Base-by-base conservation (phyloP, 2,797 vertebrate species). In the Ficedula albicollis region DNA sequence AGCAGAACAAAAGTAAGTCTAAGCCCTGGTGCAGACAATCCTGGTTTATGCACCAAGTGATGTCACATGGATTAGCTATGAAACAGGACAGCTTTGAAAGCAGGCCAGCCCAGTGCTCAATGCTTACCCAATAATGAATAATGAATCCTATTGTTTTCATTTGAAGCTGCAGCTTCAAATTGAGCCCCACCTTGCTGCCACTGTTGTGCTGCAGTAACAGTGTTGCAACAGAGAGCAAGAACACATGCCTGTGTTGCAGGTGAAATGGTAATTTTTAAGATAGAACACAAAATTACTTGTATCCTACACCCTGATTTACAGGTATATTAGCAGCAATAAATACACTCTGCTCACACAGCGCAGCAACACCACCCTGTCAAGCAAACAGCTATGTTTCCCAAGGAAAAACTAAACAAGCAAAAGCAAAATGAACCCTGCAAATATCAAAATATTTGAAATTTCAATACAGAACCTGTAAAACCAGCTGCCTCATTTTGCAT, bases 171-270 rank as follows among this genome's bases (percentile, higher is more conserved):
- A 83, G n/a, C 43, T 80, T 60, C 39, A 58, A 84, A 15, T 1
- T 11, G 27, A 81, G 54, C 27, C 22, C 8, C 36, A 39, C 44
- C 23, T 25, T 36, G 26, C 48, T 60, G 26, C 59, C 32, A 1
- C 9, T 38, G 41, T 32, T 15, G 3, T 0, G 6, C 48, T 70
- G 21, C 6, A 4, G 1, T 6, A 60, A 56, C 25, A 30, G 14
- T 26, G 20, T 38, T 54, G 34, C 19, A 46, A 34, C 8, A 51
- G 22, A 18, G 27, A 54, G 15, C 60, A 62, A 13, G 8, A 19
- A 5, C 23, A 21, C 14, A 4, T 12, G 20, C 4, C 0, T 14
- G 21, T 23, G 48, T 38, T 62, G 15, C 49, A 25, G 27, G 36
- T 82, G 36, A 8, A 75, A 59, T 15, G 21, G 44, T 70, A 5